A percentile compares a stretch with the other conserved stretches of the same genome.
Evolutionary conservation across 2,888 invertebrate species (phyloP).

Genomic region (Argyresthia albistria): DNA sequence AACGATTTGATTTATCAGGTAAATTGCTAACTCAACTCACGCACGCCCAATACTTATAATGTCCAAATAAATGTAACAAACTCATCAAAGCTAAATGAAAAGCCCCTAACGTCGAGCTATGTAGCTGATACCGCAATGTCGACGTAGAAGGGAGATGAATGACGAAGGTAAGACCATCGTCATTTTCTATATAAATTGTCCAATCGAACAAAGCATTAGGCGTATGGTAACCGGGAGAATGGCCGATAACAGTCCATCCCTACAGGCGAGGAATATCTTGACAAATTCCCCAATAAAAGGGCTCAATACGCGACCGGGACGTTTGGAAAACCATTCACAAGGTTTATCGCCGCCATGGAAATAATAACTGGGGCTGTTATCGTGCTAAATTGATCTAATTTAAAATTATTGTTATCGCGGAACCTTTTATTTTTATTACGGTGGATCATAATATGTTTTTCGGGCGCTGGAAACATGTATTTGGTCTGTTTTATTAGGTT

Average conservation of each 20-base stretch:
- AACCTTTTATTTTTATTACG: conserved; percentile 63
- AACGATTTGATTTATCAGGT: too few relatives aligned
- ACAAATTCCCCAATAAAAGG: conserved; percentile 69
- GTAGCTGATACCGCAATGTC: too few relatives aligned
- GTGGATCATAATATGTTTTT: conserved; percentile 50
- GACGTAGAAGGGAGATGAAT: neutral
- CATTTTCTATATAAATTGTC: conserved; percentile 24
- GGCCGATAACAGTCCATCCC: conserved; percentile 59
- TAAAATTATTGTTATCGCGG: conserved; percentile 65
- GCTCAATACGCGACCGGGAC: conserved; percentile 52
- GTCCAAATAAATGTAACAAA: too few relatives aligned
- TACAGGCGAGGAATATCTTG: conserved; percentile 59
- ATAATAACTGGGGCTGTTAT: conserved; percentile 68
- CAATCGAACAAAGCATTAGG: conserved; percentile 25
- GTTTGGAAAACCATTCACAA: conserved; percentile 70
- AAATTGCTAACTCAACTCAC: too few relatives aligned
- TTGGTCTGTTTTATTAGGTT: neutral
- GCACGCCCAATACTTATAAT: too few relatives aligned
- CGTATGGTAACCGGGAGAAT: conserved; percentile 62
- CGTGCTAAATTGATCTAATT: conserved; percentile 69
- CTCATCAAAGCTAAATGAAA: too few relatives aligned
- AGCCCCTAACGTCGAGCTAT: too few relatives aligned
- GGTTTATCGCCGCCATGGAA: conserved; percentile 68
- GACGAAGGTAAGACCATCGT: conserved; percentile 7
- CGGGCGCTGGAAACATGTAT: neutral